Conservation (phyloP, 1,140 invertebrate genomes). For the Drosophila albomicans region DNA sequence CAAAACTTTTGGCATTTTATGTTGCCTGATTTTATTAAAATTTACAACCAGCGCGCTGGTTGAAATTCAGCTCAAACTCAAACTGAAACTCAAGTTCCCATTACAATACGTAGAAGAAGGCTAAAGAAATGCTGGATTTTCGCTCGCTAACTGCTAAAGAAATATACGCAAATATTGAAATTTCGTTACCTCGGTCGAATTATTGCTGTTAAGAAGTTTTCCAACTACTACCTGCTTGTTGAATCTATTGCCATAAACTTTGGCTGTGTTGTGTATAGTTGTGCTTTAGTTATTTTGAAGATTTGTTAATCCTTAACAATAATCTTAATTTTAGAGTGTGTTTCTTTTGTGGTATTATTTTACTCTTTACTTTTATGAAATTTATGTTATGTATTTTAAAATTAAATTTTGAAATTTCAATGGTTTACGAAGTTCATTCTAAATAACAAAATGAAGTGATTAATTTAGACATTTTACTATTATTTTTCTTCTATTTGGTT, state of each 20-base stretch:
- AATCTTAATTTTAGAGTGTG: no score
- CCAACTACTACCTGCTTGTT: not conserved
- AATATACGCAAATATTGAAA: not conserved
- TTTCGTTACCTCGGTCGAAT: not conserved
- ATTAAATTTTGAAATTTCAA: no score
- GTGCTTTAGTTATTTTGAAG: not conserved
- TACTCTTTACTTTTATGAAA: no score
- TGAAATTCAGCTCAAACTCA: constrained; percentile 23
- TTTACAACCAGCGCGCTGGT: constrained; percentile 40
- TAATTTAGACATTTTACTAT: no score
- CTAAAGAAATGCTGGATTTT: constrained; percentile 9
- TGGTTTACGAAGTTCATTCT: no score
- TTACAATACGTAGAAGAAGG: not conserved
- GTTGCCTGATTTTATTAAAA: constrained; percentile 58
- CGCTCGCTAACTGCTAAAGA: not conserved
- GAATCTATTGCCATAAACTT: not conserved
- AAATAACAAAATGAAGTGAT: no score
- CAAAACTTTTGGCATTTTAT: constrained; percentile 53
- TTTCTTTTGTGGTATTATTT: no score
- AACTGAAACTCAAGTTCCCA: constrained; percentile 20
- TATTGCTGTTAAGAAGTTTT: not conserved
- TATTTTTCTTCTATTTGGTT: no score
- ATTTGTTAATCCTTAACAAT: not conserved
- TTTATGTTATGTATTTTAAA: no score
- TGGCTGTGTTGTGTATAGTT: not conserved